Evolutionary conservation across 2,113 vertebrate genomes (phyloP).

Genomic region (Albula glossodonta): DNA sequence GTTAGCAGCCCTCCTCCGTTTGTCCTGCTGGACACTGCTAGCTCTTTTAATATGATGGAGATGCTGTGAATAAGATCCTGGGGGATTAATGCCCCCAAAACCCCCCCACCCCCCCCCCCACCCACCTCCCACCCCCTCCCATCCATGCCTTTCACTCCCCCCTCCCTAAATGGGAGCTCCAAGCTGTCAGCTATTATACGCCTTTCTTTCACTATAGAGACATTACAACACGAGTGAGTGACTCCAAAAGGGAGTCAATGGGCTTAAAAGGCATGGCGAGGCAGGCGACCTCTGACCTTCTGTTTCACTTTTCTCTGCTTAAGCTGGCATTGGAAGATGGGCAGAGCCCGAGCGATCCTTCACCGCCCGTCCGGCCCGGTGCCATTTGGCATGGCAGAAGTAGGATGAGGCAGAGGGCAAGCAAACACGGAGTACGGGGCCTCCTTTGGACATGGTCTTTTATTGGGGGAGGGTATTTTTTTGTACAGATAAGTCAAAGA

Average conservation of each 20-base stretch:
- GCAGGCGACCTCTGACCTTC: background rate
- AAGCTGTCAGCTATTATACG: background rate
- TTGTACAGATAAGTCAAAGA: background rate
- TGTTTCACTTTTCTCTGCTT: background rate
- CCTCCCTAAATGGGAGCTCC: background rate
- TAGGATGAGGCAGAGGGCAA: background rate
- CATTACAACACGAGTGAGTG: conserved; percentile 3
- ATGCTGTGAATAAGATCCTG: background rate
- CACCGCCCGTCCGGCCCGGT: background rate
- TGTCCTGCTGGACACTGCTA: background rate
- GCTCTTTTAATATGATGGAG: background rate
- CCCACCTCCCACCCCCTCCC: background rate
- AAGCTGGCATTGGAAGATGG: background rate
- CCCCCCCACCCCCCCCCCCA: background rate
- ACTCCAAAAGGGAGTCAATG: conserved; percentile 4
- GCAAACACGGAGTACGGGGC: background rate
- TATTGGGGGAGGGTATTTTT: too few species aligned
- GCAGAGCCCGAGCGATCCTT: background rate
- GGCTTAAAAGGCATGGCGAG: background rate
- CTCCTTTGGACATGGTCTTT: background rate
- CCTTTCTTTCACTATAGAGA: background rate
- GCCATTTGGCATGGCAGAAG: background rate
- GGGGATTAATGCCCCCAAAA: background rate
- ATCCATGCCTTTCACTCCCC: background rate
- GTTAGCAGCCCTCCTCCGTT: too few species aligned